Conservation (phyloP, 1,140 invertebrate genomes). For the Formica exsecta region DNA sequence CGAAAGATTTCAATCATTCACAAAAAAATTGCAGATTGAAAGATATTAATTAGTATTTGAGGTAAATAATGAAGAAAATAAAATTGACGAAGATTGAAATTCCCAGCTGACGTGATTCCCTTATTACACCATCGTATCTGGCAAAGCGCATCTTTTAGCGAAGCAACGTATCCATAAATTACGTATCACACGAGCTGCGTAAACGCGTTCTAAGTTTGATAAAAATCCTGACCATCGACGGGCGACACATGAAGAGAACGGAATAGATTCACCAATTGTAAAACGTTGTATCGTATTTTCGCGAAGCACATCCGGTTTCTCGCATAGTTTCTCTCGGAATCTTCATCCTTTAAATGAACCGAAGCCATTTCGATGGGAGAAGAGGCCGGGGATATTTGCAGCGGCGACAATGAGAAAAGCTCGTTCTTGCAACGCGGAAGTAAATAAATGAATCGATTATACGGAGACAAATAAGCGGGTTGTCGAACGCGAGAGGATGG, state of each 20-base stretch:
- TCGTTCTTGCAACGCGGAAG: constrained; percentile 46
- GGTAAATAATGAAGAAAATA: not conserved
- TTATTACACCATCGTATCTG: not conserved
- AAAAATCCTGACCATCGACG: not conserved
- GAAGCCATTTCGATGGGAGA: not conserved
- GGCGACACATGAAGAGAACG: not conserved
- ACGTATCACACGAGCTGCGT: not conserved
- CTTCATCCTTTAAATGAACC: constrained; percentile 61
- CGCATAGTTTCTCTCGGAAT: constrained; percentile 12
- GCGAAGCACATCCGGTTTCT: constrained; percentile 17
- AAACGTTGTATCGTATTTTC: constrained; percentile 65
- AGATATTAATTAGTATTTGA: not conserved
- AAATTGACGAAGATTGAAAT: not conserved
- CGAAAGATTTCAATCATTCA: not conserved
- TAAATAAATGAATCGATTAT: constrained; percentile 73
- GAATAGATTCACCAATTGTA: constrained; percentile 51
- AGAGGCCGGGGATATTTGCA: constrained; percentile 53
- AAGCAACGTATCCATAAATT: not conserved
- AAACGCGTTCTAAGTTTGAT: not conserved
- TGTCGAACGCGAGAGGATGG: not conserved
- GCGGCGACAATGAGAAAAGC: constrained; percentile 38
- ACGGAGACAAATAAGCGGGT: constrained; percentile 54
- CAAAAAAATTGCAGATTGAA: not conserved
- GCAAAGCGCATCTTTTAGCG: not conserved
- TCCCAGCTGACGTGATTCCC: not conserved